phyloP scores from a whole-genome alignment of 2,888 invertebrate genomes.

The Scaptomyza caliginosa region DNA sequence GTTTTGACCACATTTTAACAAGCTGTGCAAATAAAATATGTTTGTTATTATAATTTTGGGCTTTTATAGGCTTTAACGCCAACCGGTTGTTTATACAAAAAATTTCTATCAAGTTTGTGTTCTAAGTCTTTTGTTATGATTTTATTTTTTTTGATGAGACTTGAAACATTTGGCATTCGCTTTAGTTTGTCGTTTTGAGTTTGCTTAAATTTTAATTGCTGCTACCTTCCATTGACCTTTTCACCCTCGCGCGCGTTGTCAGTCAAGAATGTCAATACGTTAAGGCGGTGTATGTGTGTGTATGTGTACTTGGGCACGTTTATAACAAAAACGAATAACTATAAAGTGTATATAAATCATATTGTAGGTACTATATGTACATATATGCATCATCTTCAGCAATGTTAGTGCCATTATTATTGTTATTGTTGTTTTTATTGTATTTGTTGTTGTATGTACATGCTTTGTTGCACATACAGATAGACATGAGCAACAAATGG shows the following conservation, averaged over 20 bases:
- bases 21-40: background rate
- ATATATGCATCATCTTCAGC: slow-evolving; percentile 47
- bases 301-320: slow-evolving; percentile 29
- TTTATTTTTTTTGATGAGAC: slow-evolving; percentile 20
- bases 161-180: slow-evolving; percentile 22
- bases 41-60: background rate
- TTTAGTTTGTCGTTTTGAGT: slow-evolving; percentile 19
- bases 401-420: slow-evolving; percentile 33
- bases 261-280: slow-evolving; percentile 53
- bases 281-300: background rate
- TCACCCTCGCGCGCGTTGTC: slow-evolving; percentile 43
- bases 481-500: slow-evolving; percentile 41
- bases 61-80: no score
- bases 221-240: slow-evolving; percentile 74
- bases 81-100: no score
- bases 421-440: slow-evolving; percentile 23
- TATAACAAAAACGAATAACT: slow-evolving; percentile 29
- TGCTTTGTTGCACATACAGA: slow-evolving; percentile 76
- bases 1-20: background rate
- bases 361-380: slow-evolving; percentile 25
- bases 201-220: slow-evolving; percentile 56
- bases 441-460: slow-evolving; percentile 40
- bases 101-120: slow-evolving; percentile 59
- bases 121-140: slow-evolving; percentile 57
- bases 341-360: slow-evolving; percentile 10